Conservation (phyloP, 2,113 vertebrate genomes). For the Mormyrus iriodes region DNA sequence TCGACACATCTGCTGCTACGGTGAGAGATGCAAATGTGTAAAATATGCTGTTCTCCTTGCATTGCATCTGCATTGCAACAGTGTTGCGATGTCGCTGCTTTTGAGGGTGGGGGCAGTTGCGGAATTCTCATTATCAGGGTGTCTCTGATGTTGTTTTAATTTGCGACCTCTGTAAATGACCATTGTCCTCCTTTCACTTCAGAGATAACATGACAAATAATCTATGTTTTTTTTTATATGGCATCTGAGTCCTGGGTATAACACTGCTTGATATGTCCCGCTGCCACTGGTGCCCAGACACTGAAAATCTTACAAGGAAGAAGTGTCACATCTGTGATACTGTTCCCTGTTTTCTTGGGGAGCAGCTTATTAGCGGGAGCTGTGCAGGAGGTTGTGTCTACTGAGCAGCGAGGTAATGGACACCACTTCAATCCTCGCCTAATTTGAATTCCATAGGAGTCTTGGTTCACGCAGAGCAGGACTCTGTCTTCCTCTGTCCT, state of each 20-base stretch:
- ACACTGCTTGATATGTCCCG: neutral
- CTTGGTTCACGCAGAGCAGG: neutral
- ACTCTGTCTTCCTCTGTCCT: neutral
- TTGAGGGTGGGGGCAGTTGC: neutral
- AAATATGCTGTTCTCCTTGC: neutral
- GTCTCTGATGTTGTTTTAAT: slow-evolving; percentile 6
- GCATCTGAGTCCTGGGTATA: too few species aligned
- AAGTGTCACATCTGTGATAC: neutral
- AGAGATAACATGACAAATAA: neutral
- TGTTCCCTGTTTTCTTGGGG: neutral
- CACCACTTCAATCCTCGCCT: neutral
- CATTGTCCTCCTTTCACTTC: neutral
- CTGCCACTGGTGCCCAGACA: neutral
- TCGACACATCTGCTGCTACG: neutral
- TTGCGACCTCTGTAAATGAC: neutral
- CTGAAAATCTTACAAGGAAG: neutral
- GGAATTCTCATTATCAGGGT: slow-evolving; percentile 23
- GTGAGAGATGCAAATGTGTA: neutral
- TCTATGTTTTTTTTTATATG: too few species aligned
- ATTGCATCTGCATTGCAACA: neutral
- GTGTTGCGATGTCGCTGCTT: neutral
- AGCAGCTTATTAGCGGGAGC: neutral
- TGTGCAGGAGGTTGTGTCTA: neutral
- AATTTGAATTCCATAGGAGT: slow-evolving; percentile 11
- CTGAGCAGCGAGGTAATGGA: neutral